Conservation (phyloP, 2,888 invertebrate species). For the Synergus laeviventris region DNA sequence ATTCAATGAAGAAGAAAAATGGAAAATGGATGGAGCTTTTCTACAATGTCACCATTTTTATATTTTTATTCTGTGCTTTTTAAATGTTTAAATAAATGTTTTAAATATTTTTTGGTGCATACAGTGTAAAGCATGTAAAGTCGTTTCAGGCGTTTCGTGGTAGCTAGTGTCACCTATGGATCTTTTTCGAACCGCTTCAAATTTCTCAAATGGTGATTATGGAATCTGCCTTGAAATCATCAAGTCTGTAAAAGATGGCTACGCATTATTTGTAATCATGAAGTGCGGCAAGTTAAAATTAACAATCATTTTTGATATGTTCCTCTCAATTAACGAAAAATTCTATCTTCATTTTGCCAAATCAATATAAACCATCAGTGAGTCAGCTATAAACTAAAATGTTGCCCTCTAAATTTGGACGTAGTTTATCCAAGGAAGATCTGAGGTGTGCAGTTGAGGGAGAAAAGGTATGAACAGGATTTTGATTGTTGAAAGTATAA, state of each 20-base stretch:
- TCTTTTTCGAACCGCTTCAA: background rate
- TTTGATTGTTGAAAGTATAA: slow-evolving; percentile 4
- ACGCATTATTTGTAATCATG: slow-evolving; percentile 25
- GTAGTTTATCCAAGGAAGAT: slow-evolving; percentile 64
- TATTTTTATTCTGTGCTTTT: too few relatives aligned
- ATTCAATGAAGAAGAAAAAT: too few relatives aligned
- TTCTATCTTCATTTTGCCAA: background rate
- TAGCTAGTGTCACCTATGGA: background rate
- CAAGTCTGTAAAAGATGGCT: background rate
- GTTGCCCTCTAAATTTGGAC: slow-evolving; percentile 64
- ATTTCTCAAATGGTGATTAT: background rate
- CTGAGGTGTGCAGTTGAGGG: slow-evolving; percentile 63
- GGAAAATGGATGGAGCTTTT: too few relatives aligned
- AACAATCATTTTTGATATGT: slow-evolving; percentile 10
- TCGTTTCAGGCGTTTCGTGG: background rate
- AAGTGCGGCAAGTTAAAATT: background rate
- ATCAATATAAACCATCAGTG: background rate
- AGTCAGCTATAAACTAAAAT: background rate
- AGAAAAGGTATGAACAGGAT: slow-evolving; percentile 62
- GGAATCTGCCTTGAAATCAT: background rate
- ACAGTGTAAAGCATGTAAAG: background rate
- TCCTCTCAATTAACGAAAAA: slow-evolving; percentile 4
- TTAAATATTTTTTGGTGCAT: too few relatives aligned
- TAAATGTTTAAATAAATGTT: too few relatives aligned
- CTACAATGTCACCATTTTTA: too few relatives aligned